Percentiles rank a stretch among this genome's conserved stretches.
phyloP scores from a whole-genome alignment of 2,888 invertebrate species.

The Folsomia manolachei region DNA sequence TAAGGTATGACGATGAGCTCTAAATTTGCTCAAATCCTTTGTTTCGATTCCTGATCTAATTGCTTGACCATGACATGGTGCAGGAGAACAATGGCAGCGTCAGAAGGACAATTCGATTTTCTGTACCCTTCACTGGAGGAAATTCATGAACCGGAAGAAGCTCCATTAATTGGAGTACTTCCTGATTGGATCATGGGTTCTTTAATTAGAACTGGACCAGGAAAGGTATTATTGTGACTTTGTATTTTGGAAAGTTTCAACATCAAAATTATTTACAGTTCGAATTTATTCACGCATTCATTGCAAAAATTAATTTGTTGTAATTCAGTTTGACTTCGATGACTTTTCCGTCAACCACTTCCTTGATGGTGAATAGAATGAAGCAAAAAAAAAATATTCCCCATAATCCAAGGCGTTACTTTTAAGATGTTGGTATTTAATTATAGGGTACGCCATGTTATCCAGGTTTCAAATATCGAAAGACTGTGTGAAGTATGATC shows the following conservation, averaged over 20 bases:
- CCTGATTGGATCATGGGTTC: conserved; percentile 29
- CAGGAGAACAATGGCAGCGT: conserved; percentile 1
- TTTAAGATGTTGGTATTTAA: background rate
- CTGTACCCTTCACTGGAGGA: conserved; percentile 39
- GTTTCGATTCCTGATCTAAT: too few species aligned
- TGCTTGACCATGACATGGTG: conserved; percentile 1
- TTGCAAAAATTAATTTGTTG: too few species aligned
- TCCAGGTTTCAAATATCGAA: conserved; percentile 31
- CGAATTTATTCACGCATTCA: too few species aligned
- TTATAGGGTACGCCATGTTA: conserved; percentile 35
- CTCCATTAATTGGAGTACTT: conserved; percentile 24
- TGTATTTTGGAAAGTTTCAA: background rate
- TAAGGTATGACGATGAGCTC: too few species aligned
- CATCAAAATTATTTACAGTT: too few species aligned
- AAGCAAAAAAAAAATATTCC: too few species aligned
- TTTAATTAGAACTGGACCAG: conserved; percentile 35
- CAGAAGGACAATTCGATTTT: conserved; percentile 28
- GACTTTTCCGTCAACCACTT: conserved; percentile 29
- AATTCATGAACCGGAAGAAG: conserved; percentile 30
- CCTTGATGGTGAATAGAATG: conserved; percentile 38
- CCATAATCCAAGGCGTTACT: too few species aligned
- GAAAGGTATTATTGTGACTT: background rate
- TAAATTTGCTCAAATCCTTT: too few species aligned
- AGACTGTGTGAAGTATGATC: conserved; percentile 34
- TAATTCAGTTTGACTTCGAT: conserved; percentile 12